Percentiles rank a stretch among this genome's conserved stretches.
phyloP scores from a whole-genome alignment of 1,140 invertebrate species.

The Procambarus clarkii region DNA sequence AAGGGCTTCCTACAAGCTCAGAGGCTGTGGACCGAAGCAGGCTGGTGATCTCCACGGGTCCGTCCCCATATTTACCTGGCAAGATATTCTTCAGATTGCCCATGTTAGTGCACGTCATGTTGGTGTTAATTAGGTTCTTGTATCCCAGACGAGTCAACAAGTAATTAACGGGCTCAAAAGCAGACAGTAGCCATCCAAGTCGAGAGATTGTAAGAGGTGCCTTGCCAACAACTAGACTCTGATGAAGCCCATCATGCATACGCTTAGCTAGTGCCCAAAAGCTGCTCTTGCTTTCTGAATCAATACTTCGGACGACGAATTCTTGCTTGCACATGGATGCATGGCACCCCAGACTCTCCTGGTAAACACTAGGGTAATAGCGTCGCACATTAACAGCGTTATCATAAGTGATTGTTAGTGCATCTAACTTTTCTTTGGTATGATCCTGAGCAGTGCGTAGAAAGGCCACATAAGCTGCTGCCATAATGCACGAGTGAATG shows the following conservation, averaged over 20 bases:
- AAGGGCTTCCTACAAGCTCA: constrained; percentile 44
- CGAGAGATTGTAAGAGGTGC: constrained; percentile 24
- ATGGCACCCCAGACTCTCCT: constrained; percentile 40
- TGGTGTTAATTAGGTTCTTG: constrained; percentile 37
- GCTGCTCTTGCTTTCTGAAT: neutral
- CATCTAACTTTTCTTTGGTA: constrained; percentile 9
- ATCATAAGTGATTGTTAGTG: constrained; percentile 27
- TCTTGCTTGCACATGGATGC: constrained; percentile 21
- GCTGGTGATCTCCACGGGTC: constrained; percentile 46
- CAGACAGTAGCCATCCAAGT: constrained; percentile 10
- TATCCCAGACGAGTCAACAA: constrained; percentile 32
- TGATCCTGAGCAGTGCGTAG: constrained; percentile 35
- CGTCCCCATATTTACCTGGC: neutral
- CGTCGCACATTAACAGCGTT: constrained; percentile 58
- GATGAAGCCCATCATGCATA: constrained; percentile 23
- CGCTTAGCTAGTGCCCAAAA: constrained; percentile 55
- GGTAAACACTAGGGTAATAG: constrained; percentile 17
- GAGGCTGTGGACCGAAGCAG: constrained; percentile 35
- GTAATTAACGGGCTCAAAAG: constrained; percentile 53
- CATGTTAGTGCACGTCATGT: constrained; percentile 63
- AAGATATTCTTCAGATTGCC: constrained; percentile 52
- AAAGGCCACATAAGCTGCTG: constrained; percentile 34
- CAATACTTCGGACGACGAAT: neutral
- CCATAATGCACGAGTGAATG: constrained; percentile 51
- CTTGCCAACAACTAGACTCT: constrained; percentile 19